Conservation (phyloP, 1,140 invertebrate genomes). For the Nasonia giraulti region DNA sequence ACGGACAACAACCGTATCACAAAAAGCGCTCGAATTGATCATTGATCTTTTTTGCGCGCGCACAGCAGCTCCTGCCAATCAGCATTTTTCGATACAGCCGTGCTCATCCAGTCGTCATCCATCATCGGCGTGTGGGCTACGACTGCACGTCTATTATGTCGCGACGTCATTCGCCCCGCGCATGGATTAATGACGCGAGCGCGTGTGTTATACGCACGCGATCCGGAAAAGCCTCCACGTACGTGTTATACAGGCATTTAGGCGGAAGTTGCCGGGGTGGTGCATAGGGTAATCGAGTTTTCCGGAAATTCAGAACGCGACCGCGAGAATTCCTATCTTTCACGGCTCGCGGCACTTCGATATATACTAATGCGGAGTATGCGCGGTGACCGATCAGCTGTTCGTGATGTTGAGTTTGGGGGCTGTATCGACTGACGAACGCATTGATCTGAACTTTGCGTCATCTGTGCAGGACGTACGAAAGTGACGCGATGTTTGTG, state of each 20-base stretch:
- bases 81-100: background rate
- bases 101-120: background rate
- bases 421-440: background rate
- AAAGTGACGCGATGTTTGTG: no score
- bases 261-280: background rate
- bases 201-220: background rate
- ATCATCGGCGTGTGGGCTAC: background rate
- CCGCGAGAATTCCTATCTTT: slow-evolving; percentile 5
- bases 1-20: background rate
- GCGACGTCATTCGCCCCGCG: background rate
- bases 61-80: background rate
- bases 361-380: background rate
- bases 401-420: background rate
- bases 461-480: background rate
- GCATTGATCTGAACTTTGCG: background rate
- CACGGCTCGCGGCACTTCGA: background rate
- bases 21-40: background rate
- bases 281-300: background rate
- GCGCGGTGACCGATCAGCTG: background rate
- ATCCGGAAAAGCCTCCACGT: background rate
- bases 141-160: background rate
- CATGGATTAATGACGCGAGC: background rate
- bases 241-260: background rate
- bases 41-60: background rate
- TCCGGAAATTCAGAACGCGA: background rate